Conservation (phyloP, 1,140 invertebrate genomes). For the Drosophila saltans region DNA sequence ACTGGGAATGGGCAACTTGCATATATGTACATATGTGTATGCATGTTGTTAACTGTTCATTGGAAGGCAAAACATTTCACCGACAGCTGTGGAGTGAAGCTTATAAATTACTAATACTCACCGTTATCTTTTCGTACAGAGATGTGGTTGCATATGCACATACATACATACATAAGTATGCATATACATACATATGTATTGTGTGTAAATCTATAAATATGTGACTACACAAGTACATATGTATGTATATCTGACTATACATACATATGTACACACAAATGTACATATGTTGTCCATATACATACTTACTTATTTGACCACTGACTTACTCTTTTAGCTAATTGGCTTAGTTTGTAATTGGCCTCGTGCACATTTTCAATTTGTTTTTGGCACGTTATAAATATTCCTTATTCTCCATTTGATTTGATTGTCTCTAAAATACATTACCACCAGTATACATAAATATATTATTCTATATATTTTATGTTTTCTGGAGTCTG, state of each 20-base stretch:
- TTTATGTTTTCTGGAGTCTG: constrained; percentile 7
- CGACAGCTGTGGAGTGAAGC: constrained; percentile 40
- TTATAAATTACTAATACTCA: constrained; percentile 75
- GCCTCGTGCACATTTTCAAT: constrained; percentile 40
- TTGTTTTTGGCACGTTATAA: constrained; percentile 36
- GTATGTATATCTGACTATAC: too few species aligned
- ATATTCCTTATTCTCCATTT: constrained; percentile 31
- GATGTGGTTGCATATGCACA: not conserved
- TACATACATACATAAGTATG: constrained; percentile 21
- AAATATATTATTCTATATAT: constrained; percentile 27
- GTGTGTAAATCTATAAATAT: constrained; percentile 25
- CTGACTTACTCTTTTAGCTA: constrained; percentile 43
- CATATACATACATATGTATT: constrained; percentile 30
- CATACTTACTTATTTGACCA: constrained; percentile 29
- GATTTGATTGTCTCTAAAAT: constrained; percentile 46
- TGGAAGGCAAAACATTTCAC: constrained; percentile 5
- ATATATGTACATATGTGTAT: not conserved
- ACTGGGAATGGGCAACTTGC: not conserved
- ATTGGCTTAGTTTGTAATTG: constrained; percentile 43
- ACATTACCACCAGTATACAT: constrained; percentile 15
- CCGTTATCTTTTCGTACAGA: constrained; percentile 53
- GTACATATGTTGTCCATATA: constrained; percentile 10
- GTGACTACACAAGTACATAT: too few species aligned
- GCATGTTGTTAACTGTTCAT: not conserved
- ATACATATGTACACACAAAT: constrained; percentile 18